These are phyloP conservation scores for Sardinella longiceps DNA, from an alignment of 2,797 vertebrate genomes.

Conservation along the genomic window DNA sequence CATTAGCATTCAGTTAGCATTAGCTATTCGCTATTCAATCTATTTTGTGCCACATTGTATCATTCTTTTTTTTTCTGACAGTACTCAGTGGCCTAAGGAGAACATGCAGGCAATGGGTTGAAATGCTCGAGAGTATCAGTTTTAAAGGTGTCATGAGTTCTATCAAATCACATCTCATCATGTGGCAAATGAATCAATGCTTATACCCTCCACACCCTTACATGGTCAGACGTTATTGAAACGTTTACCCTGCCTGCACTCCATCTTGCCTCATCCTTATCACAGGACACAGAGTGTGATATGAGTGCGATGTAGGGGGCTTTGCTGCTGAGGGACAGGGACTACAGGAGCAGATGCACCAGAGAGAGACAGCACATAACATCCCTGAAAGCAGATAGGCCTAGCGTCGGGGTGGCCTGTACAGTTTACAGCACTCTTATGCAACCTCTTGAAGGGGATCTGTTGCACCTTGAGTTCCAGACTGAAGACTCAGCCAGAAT, in stretches of 20 bases:
- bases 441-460: conserved; percentile 9
- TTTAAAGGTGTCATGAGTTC: no score
- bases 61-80: no score
- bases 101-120: no score
- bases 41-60: no score
- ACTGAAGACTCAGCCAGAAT: background rate
- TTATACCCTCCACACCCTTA: background rate
- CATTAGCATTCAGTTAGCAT: no score
- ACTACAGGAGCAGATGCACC: background rate
- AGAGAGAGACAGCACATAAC: conserved; percentile 1
- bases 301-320: background rate
- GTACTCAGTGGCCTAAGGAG: no score
- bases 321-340: background rate
- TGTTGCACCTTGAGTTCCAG: background rate
- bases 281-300: background rate
- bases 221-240: background rate
- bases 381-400: conserved; percentile 14
- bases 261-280: background rate
- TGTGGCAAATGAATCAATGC: no score
- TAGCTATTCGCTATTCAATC: no score
- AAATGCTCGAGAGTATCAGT: no score
- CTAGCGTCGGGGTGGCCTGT: conserved; percentile 17
- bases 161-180: no score
- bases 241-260: background rate
- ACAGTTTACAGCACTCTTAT: background rate